Evolutionary conservation across 2,113 vertebrate species (phyloP).

Genomic region (Rhinolophus sinicus): DNA sequence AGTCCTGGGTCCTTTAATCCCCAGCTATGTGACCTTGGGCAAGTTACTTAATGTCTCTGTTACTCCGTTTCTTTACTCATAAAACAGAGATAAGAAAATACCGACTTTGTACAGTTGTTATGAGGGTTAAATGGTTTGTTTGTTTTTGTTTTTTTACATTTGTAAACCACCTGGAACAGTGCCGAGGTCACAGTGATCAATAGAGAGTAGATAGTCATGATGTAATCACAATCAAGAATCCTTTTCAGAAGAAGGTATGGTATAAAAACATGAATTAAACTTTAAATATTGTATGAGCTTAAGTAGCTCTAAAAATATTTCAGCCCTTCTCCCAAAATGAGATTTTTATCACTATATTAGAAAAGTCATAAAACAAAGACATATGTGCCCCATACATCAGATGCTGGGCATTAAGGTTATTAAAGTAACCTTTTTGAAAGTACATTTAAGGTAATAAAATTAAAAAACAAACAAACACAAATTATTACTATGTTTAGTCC

Average conservation of each 20-base stretch:
- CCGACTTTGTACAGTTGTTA: neutral
- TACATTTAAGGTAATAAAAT: slow-evolving; percentile 13
- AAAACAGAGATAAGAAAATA: neutral
- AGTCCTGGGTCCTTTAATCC: neutral
- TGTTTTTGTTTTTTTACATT: neutral
- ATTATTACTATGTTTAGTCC: neutral
- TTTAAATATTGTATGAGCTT: neutral
- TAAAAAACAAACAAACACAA: neutral
- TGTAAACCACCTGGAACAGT: neutral
- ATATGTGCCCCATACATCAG: neutral
- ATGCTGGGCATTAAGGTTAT: neutral
- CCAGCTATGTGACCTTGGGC: neutral
- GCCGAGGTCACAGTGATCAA: neutral
- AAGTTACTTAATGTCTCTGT: neutral
- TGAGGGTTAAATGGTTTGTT: neutral
- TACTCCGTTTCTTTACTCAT: neutral
- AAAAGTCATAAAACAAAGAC: slow-evolving; percentile 4
- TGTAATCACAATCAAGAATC: neutral
- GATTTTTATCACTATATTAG: neutral
- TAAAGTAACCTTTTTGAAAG: neutral
- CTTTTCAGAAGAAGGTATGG: neutral
- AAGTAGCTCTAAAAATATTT: slow-evolving; percentile 15
- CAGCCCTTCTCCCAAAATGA: neutral
- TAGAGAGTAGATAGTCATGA: neutral
- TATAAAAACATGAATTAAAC: slow-evolving; percentile 7